Evolutionary conservation across 2,113 vertebrate species (phyloP).

Genomic region (Chelonoidis abingdonii): DNA sequence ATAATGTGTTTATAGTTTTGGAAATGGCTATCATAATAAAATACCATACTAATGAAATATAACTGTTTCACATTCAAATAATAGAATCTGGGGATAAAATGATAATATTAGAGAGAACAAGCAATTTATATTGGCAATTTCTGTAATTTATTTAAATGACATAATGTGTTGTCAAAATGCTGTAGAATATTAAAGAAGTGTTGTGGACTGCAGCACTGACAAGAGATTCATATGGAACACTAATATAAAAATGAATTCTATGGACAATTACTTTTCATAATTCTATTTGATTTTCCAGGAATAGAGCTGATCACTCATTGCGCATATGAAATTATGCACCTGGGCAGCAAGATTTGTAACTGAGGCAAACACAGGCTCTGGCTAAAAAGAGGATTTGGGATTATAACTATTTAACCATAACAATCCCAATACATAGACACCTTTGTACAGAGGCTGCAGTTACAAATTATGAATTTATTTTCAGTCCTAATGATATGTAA

Average conservation of each 20-base stretch:
- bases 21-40: slow-evolving; percentile 18
- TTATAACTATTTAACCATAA: neutral
- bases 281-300: slow-evolving; percentile 67
- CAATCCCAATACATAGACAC: neutral
- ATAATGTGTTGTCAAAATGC: slow-evolving; percentile 19
- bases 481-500: neutral
- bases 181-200: slow-evolving; percentile 32
- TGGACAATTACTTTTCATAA: slow-evolving; percentile 52
- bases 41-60: neutral
- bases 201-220: slow-evolving; percentile 20
- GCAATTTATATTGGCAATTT: neutral
- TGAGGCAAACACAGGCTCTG: neutral
- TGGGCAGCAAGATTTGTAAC: slow-evolving; percentile 35
- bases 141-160: slow-evolving; percentile 7
- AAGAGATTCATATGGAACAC: neutral
- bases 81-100: neutral
- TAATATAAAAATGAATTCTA: slow-evolving; percentile 50
- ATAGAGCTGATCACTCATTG: slow-evolving; percentile 29
- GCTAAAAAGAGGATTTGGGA: slow-evolving; percentile 1
- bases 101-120: neutral
- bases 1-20: slow-evolving; percentile 8
- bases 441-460: neutral
- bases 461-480: neutral
- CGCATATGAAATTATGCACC: slow-evolving; percentile 27
- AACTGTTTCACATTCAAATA: neutral